Conservation (phyloP, 2,797 vertebrate genomes). For the Myotis daubentonii region DNA sequence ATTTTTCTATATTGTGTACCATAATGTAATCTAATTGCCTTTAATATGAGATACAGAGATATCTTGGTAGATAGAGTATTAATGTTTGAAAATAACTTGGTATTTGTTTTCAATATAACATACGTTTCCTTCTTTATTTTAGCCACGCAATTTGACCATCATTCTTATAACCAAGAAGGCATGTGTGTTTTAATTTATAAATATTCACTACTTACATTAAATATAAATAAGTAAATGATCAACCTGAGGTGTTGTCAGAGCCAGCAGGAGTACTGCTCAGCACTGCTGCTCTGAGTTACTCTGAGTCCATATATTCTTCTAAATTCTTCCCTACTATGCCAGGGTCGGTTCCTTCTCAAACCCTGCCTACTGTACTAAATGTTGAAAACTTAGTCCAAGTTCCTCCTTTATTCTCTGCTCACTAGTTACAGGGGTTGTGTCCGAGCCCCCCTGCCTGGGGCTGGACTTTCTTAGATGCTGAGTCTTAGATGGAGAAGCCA, state of each 20-base stretch:
- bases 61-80: conserved; percentile 67
- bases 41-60: conserved; percentile 76
- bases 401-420: no score
- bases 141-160: background rate
- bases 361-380: no score
- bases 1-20: conserved; percentile 56
- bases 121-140: conserved; percentile 46
- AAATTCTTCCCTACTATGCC: no score
- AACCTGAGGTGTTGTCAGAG: background rate
- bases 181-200: background rate
- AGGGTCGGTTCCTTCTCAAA: no score
- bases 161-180: background rate
- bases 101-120: conserved; percentile 52
- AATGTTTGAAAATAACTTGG: conserved; percentile 69
- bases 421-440: no score
- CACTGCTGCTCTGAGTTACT: no score
- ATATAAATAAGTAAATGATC: background rate
- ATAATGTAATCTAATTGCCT: conserved; percentile 72
- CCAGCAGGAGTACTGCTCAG: no score
- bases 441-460: no score
- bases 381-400: no score
- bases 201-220: background rate
- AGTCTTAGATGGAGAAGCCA: no score
- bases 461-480: no score
- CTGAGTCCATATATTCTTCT: no score